A percentile compares a stretch with the other conserved stretches of the same genome.
Conservation (phyloP, 2,797 vertebrate species). For the Sebastes iracundus region DNA sequence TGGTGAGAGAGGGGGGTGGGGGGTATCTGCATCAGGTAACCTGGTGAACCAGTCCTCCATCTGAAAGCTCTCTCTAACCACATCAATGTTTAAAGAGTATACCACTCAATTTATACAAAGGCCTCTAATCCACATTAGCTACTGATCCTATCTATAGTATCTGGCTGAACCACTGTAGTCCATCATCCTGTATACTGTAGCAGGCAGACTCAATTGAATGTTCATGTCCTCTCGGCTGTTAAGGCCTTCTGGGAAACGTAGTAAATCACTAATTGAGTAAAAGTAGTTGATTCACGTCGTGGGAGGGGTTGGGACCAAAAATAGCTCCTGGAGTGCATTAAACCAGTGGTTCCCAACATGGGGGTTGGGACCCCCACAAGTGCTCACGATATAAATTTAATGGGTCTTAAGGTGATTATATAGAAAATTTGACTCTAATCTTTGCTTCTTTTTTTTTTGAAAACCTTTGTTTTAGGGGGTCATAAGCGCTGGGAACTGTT, state of each 20-base stretch:
- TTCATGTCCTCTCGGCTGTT: not conserved
- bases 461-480: not conserved
- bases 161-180: not conserved
- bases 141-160: conserved; percentile 32
- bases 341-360: not conserved
- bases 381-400: not conserved
- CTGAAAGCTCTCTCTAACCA: not conserved
- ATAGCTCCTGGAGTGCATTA: not conserved
- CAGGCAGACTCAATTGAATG: not conserved
- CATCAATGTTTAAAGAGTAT: not conserved
- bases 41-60: conserved; percentile 4
- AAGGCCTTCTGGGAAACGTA: not conserved
- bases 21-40: not conserved
- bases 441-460: not conserved
- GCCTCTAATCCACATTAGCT: conserved; percentile 37
- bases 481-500: not conserved
- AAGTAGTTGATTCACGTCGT: not conserved
- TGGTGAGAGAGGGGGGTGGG: no score
- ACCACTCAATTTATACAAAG: not conserved
- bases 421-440: no score
- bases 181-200: not conserved
- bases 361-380: not conserved
- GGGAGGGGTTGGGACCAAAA: not conserved
- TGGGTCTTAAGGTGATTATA: fast-evolving
- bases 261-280: not conserved